A percentile compares a stretch with the other conserved stretches of the same genome.
Evolutionary conservation across 2,888 invertebrate species (phyloP).

Genomic region (Galerucella nymphaeae): DNA sequence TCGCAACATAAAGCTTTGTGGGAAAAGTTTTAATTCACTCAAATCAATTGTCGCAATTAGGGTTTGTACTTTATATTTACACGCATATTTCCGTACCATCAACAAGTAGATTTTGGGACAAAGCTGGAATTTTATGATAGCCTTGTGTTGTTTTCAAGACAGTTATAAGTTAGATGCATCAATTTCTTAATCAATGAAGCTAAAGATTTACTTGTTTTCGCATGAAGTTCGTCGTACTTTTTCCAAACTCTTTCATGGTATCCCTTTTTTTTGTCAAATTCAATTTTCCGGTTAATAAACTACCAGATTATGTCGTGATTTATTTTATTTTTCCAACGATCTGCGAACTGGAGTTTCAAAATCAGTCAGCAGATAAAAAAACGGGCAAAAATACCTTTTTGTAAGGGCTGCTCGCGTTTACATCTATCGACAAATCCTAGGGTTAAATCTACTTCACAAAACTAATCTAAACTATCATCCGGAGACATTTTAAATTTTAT

Average conservation of each 20-base stretch:
- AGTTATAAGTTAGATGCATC: too few relatives aligned
- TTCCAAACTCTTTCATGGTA: background rate
- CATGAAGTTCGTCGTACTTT: background rate
- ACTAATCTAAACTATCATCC: conserved; percentile 43
- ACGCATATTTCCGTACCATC: background rate
- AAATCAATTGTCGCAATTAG: conserved; percentile 25
- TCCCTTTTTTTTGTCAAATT: conserved; percentile 18
- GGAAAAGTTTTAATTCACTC: conserved; percentile 15
- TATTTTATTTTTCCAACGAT: conserved; percentile 34
- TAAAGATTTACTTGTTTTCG: background rate
- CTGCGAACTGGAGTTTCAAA: conserved; percentile 27
- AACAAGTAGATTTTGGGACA: background rate
- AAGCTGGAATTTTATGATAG: too few relatives aligned
- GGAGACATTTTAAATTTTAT: conserved; percentile 40
- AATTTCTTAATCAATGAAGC: too few relatives aligned
- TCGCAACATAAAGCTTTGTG: conserved; percentile 14
- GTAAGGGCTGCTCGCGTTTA: conserved; percentile 23
- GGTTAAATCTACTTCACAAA: conserved; percentile 36
- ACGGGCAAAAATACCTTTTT: conserved; percentile 21
- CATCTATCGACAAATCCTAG: conserved; percentile 35
- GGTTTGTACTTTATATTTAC: conserved; percentile 11
- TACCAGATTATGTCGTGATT: conserved; percentile 29
- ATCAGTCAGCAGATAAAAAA: conserved; percentile 19
- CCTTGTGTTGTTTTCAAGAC: too few relatives aligned
- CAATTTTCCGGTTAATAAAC: conserved; percentile 31